These are phyloP conservation scores for Tetramorium simillimum DNA, from an alignment of 1,140 invertebrate genomes.

Conservation along the genomic window DNA sequence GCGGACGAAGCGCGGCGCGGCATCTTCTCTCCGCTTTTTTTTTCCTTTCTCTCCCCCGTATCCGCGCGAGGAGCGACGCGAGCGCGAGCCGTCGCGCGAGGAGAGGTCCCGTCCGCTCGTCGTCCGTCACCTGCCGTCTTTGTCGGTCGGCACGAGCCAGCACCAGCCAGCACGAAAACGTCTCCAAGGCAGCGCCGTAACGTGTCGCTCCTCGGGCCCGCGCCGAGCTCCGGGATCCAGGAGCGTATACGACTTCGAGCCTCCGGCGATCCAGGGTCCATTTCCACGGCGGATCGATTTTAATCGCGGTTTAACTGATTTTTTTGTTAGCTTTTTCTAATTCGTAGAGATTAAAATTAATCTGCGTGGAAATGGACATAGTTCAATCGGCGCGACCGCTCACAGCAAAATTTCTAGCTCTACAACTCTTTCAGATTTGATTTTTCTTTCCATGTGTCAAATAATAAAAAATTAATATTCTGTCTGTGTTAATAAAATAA, in stretches of 20 bases:
- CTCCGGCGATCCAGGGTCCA: too few relatives aligned
- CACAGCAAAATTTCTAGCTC: neutral
- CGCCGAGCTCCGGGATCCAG: neutral
- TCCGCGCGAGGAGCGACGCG: too few relatives aligned
- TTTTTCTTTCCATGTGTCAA: neutral
- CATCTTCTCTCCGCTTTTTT: neutral
- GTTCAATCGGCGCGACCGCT: neutral
- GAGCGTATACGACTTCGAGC: neutral
- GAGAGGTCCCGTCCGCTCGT: neutral
- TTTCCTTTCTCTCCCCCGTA: too few relatives aligned
- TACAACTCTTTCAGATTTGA: neutral
- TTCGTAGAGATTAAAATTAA: too few relatives aligned
- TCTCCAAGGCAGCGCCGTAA: neutral
- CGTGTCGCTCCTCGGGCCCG: too few relatives aligned
- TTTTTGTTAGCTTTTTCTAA: too few relatives aligned
- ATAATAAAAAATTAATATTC: neutral
- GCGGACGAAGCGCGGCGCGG: neutral
- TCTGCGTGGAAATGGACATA: too few relatives aligned
- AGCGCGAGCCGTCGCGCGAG: neutral
- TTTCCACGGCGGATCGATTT: too few relatives aligned
- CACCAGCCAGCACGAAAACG: too few relatives aligned
- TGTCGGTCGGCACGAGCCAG: conserved; percentile 4
- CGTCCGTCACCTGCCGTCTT: neutral
- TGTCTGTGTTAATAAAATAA: neutral
- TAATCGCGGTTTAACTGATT: too few relatives aligned